Percentiles rank a stretch among this genome's conserved stretches.
Evolutionary conservation across 2,797 vertebrate genomes (phyloP).

Genomic region (Serranus cabrilla): DNA sequence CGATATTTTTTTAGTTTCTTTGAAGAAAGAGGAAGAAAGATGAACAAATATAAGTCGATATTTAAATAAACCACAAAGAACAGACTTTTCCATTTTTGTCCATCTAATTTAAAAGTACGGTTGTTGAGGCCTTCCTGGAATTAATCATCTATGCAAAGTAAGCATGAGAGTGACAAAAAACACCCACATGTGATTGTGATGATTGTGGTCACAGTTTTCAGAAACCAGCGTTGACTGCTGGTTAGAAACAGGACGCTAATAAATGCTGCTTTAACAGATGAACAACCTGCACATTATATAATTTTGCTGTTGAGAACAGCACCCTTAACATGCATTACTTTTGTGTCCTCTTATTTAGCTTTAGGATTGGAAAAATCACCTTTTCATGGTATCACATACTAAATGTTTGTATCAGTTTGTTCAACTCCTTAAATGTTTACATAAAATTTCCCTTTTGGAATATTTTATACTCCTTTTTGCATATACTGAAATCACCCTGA

Average conservation of each 20-base stretch:
- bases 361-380: not conserved
- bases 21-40: conserved; percentile 1
- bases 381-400: not conserved
- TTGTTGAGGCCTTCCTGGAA: not conserved
- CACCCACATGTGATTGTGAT: not conserved
- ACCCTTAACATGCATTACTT: not conserved
- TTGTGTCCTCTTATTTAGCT: not conserved
- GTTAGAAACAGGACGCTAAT: not conserved
- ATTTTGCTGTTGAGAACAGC: too few species aligned
- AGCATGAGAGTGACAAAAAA: not conserved
- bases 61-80: too few species aligned
- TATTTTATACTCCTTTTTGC: not conserved
- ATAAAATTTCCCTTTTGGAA: not conserved
- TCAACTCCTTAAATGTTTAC: not conserved
- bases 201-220: not conserved
- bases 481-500: not conserved
- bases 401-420: not conserved
- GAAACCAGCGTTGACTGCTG: not conserved
- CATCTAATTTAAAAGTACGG: not conserved
- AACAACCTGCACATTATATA: not conserved
- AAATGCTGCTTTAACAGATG: not conserved
- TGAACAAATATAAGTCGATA: not conserved
- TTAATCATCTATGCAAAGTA: not conserved
- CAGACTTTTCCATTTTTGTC: not conserved
- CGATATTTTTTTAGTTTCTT: not conserved